Conservation (phyloP, 2,888 invertebrate genomes). For the Nomada lathburiana region DNA sequence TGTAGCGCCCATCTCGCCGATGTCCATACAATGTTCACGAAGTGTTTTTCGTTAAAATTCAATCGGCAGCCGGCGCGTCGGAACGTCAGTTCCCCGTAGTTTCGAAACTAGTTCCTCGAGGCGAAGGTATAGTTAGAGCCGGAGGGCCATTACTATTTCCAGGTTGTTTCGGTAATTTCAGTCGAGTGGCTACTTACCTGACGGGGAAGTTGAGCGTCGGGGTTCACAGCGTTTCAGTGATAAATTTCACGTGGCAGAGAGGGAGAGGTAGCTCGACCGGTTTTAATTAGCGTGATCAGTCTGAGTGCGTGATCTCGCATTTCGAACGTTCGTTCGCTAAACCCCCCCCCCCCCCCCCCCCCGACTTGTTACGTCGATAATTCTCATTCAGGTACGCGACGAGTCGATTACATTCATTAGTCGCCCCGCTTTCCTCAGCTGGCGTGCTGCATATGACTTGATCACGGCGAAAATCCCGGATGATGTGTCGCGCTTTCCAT, state of each 20-base stretch:
- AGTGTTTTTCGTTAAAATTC: slow-evolving; percentile 62
- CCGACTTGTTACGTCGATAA: slow-evolving; percentile 58
- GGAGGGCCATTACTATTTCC: slow-evolving; percentile 61
- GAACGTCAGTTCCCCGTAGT: slow-evolving; percentile 45
- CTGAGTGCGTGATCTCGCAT: slow-evolving; percentile 56
- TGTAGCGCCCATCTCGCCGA: not conserved
- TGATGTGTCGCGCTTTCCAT: not conserved
- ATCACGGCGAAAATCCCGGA: slow-evolving; percentile 7
- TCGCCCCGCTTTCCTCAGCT: not conserved
- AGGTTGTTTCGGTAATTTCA: slow-evolving; percentile 62
- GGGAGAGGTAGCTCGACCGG: slow-evolving; percentile 24
- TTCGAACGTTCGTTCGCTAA: slow-evolving; percentile 15
- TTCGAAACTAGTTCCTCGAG: slow-evolving; percentile 62
- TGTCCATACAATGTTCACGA: slow-evolving; percentile 4
- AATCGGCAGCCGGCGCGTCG: slow-evolving; percentile 44
- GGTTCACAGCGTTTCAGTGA: slow-evolving; percentile 41
- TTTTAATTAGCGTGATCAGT: slow-evolving; percentile 65
- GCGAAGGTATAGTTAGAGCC: slow-evolving; percentile 41
- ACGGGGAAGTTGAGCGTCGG: slow-evolving; percentile 44
- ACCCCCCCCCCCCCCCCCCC: slow-evolving; percentile 4
- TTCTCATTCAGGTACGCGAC: slow-evolving; percentile 33
- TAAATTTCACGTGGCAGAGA: slow-evolving; percentile 53
- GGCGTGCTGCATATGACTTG: not conserved
- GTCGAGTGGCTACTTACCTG: slow-evolving; percentile 57
- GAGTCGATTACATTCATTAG: slow-evolving; percentile 53